Conservation (phyloP, 2,797 vertebrate genomes). For the Kryptopterus vitreolus region DNA sequence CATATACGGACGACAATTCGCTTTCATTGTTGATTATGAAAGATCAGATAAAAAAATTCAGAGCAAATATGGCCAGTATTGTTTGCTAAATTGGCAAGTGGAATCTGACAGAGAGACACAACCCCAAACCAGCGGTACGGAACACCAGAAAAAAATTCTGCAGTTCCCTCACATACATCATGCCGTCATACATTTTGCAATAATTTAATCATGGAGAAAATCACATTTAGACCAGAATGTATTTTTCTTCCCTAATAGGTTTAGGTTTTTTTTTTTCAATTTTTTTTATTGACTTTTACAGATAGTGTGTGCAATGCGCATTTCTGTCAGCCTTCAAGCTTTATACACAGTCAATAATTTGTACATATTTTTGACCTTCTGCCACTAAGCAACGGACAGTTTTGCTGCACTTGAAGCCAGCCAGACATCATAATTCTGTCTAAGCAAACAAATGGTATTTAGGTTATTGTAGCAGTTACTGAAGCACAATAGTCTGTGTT, state of each 20-base stretch:
- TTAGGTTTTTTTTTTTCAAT: not conserved
- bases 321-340: not conserved
- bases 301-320: not conserved
- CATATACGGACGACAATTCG: slow-evolving; percentile 4
- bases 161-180: not conserved
- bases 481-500: not conserved
- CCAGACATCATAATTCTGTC: slow-evolving; percentile 67
- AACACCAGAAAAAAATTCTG: not conserved
- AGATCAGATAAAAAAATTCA: slow-evolving; percentile 2
- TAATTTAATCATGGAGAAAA: not conserved
- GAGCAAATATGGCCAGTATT: slow-evolving; percentile 3
- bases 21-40: slow-evolving; percentile 21
- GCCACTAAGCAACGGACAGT: slow-evolving; percentile 29
- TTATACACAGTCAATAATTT: slow-evolving; percentile 43
- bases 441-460: not conserved
- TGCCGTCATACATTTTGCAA: not conserved
- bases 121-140: no score
- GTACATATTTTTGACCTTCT: slow-evolving; percentile 49
- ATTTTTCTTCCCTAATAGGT: not conserved
- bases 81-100: slow-evolving; percentile 12
- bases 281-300: not conserved
- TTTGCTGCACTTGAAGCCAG: slow-evolving; percentile 59
- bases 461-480: slow-evolving; percentile 10
- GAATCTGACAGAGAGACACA: slow-evolving; percentile 20
- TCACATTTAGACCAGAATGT: not conserved